Evolutionary conservation across 2,113 vertebrate species (phyloP), one percentile per base, ranked within the genome.

Genomic region (Notothenia coriiceps): DNA sequence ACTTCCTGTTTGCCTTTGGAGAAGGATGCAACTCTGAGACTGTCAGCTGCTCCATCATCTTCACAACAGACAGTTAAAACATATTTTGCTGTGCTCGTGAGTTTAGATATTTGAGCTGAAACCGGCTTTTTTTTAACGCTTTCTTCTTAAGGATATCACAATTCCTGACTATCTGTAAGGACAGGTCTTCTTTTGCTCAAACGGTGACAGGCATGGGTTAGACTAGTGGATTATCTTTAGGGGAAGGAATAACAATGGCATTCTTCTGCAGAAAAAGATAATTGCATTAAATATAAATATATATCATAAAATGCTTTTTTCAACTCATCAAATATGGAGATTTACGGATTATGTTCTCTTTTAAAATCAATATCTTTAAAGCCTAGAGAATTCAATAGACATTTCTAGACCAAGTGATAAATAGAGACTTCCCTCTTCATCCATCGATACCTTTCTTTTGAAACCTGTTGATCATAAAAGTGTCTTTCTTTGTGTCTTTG

Each of bases 1-100:
- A 96, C 95, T 99, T 99, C 89, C 94, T 99, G 88, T 88, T 98
- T 15, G 56, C 94, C 2, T 98, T 97, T 51, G 77, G 91, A 0
- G 96, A 97, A 0, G 96, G 96, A 18, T 87, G 96, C 0, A 95
- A 95, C 77, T 96, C 96, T 0, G 86, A 94, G 66, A 92, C 93
- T 6, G 88, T 97, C 50, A 94, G 95, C 83, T 95, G 95, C 86
- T 96, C 96, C 0, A 76, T 98, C 63, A 40, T 91, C 68, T 98
- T 99, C 83, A 94, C 51, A n/a, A 7, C 22, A 52, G 91, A 90
- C 15, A 47, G 35, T 0, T 90, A 59, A 90, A 13, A 33, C 68
- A 47, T 47, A 15, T 35, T 60, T 11, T 35, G 54, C 56, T 70
- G 50, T 29, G 60, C 35, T 57, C 52, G 7, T 65, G 9, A 72